Conservation (phyloP, 1,140 invertebrate genomes). For the Platorchestia sp. region DNA sequence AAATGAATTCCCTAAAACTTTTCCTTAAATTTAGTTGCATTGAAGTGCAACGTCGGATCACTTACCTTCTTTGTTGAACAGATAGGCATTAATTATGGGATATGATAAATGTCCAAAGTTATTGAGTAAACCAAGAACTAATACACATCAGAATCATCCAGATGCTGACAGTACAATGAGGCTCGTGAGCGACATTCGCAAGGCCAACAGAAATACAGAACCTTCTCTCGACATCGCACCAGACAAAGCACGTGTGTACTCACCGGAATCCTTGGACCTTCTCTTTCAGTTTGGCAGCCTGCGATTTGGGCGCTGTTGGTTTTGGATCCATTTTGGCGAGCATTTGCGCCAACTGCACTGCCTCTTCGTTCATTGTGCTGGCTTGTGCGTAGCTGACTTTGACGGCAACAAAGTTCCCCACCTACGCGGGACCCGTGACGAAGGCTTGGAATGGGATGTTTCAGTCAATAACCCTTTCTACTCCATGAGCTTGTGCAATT, state of each 20-base stretch:
- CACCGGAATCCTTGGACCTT: constrained; percentile 68
- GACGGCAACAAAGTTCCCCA: background rate
- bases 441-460: background rate
- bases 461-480: background rate
- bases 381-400: background rate
- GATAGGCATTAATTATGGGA: too few relatives aligned
- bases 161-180: background rate
- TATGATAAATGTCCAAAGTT: background rate
- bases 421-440: background rate
- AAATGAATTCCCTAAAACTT: too few relatives aligned
- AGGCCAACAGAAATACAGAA: background rate
- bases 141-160: background rate
- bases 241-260: constrained; percentile 51
- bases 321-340: constrained; percentile 66
- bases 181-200: background rate
- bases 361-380: constrained; percentile 68
- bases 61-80: too few relatives aligned
- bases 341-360: constrained; percentile 68
- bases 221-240: background rate
- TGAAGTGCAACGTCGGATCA: too few relatives aligned
- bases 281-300: constrained; percentile 66
- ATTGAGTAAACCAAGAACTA: background rate
- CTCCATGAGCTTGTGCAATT: background rate
- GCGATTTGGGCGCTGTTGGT: constrained; percentile 58
- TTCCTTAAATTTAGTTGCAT: too few relatives aligned